Percentiles rank a stretch among this genome's conserved stretches.
These are phyloP conservation scores for Pogoniulus pusillus DNA, from an alignment of 2,797 vertebrate species.

Conservation along the genomic window DNA sequence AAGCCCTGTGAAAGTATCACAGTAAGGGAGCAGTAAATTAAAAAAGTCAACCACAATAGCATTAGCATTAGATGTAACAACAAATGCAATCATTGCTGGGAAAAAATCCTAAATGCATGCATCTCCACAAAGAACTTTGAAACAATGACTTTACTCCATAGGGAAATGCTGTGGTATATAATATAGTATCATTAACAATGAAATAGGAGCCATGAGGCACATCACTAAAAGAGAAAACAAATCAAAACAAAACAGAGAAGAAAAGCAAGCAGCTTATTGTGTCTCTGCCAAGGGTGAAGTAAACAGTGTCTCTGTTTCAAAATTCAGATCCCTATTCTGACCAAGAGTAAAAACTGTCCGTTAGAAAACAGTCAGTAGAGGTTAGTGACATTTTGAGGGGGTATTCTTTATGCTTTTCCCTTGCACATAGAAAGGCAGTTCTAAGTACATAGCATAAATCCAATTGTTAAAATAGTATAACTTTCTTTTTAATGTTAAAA, in stretches of 20 bases:
- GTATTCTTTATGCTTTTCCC: conserved; percentile 42
- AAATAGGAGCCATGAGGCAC: conserved; percentile 69
- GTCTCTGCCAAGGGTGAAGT: conserved; percentile 67
- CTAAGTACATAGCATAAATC: conserved; percentile 72
- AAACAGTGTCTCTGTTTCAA: conserved; percentile 66
- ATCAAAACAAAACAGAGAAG: conserved; percentile 68
- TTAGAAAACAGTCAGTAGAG: conserved; percentile 47
- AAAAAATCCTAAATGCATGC: conserved; percentile 68
- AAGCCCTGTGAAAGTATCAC: conserved; percentile 64
- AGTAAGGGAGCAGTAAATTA: conserved; percentile 68
- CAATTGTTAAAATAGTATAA: conserved; percentile 76
- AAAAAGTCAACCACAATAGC: conserved; percentile 68
- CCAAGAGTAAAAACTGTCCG: conserved; percentile 73
- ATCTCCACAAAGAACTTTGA: conserved; percentile 73
- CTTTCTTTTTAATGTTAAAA: conserved; percentile 75
- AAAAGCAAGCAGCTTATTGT: conserved; percentile 62
- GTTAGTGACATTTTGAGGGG: conserved; percentile 55
- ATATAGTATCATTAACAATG: conserved; percentile 74
- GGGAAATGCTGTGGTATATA: conserved; percentile 72
- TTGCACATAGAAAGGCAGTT: conserved; percentile 60
- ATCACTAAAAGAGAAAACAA: conserved; percentile 71
- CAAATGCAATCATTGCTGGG: conserved; percentile 59
- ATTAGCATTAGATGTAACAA: conserved; percentile 64
- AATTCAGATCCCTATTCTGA: conserved; percentile 66
- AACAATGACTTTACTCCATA: conserved; percentile 71